Evolutionary conservation across 2,113 vertebrate genomes (phyloP), one percentile per base, ranked within the genome.

Genomic region (Plotosus lineatus): DNA sequence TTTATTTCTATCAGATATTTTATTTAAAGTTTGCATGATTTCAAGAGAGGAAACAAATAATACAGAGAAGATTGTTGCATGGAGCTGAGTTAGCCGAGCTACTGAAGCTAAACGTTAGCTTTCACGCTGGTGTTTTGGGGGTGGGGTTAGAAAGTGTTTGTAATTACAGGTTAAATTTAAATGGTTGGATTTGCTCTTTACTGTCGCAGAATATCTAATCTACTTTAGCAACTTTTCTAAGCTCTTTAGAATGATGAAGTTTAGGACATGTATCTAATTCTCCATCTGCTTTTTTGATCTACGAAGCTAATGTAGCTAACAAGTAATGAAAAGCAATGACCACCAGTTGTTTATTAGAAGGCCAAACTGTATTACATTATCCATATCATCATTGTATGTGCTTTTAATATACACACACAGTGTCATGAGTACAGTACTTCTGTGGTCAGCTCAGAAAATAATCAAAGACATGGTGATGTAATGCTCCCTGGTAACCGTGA

Each of bases 91-190:
- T 50, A 33, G 44, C 72, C 50, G 33, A 44, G 69, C 76, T 5
- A 7, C 58, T 60, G 73, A 83, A 48, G 66, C n/a, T 75, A 75
- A n/a, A 55, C 26, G 42, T 82, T 83, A 73, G 75, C 75, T 26
- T n/a, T n/a, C 23, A 5, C 23, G 0, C 26, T 50, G 69, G 31
- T 50, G 66, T 66, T 66, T 68, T 42, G 36, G 21, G 63, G 21
- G 15, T 19, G 31, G 61, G 61, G 31, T 8, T 66, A 4, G 14
- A 46, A 15, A 28, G 12, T 15, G 40, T 4, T 31, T 50, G 12
- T 72, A 28, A 9, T 31, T 31, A 28, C 4, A 26, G n/a, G 9
- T 26, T 44, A 4, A 3, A 42, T 12, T 15, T 15, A 3, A 26
- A 26, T 44, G 40, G 21, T 10, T 71, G 12, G 2, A 17, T 48